Conservation (phyloP, 2,113 vertebrate species). For the Axis porcinus region DNA sequence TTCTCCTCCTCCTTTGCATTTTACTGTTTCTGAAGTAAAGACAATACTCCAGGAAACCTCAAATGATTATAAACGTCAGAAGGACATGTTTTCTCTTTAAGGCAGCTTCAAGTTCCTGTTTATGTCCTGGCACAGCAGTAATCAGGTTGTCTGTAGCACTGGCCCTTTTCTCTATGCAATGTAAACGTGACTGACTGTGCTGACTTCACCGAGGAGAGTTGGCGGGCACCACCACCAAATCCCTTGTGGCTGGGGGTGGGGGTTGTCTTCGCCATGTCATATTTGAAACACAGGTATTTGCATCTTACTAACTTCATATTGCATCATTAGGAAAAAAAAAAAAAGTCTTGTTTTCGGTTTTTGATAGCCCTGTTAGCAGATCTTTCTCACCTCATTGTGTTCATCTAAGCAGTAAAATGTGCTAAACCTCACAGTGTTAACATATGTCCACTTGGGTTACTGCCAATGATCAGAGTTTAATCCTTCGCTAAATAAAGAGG, state of each 20-base stretch:
- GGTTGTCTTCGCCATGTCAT: not conserved
- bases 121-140: not conserved
- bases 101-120: not conserved
- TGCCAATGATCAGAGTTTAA: not conserved
- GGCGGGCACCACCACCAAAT: not conserved
- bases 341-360: not conserved
- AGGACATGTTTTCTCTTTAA: not conserved
- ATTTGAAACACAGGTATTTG: not conserved
- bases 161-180: not conserved
- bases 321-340: not conserved
- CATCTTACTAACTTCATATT: not conserved
- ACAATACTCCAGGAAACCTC: not conserved
- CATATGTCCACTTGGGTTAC: slow-evolving; percentile 14
- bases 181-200: not conserved
- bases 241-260: not conserved
- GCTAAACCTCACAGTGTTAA: slow-evolving; percentile 21
- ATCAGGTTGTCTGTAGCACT: not conserved
- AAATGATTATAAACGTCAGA: not conserved
- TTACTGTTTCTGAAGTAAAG: not conserved
- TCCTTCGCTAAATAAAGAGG: not conserved
- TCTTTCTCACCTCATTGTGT: slow-evolving; percentile 40
- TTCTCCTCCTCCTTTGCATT: not conserved
- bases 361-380: not conserved
- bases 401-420: not conserved
- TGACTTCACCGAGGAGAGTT: not conserved